These are phyloP conservation scores for Sebastes vulpes DNA, from an alignment of 2,797 vertebrate genomes.

Conservation along the genomic window DNA sequence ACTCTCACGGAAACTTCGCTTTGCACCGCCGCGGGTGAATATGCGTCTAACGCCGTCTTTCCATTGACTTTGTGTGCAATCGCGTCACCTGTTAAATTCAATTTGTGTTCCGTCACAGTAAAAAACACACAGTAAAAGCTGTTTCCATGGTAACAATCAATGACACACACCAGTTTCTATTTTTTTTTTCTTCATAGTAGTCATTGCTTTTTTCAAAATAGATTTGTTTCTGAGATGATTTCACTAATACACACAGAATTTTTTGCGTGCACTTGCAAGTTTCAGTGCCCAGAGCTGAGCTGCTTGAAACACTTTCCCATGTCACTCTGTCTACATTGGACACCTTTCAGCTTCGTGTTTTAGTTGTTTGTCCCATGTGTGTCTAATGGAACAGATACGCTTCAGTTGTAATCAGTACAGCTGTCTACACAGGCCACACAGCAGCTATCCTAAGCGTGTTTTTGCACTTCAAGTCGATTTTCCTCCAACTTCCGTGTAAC, in stretches of 20 bases:
- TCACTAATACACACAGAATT: not conserved
- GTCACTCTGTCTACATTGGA: not conserved
- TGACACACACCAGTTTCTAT: not conserved
- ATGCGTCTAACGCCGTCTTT: not conserved
- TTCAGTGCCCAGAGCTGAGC: not conserved
- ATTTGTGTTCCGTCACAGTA: not conserved
- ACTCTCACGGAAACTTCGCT: not conserved
- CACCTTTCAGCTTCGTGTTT: not conserved
- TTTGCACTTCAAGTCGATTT: not conserved
- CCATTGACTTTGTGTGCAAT: not conserved
- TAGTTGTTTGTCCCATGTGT: not conserved
- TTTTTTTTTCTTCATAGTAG: not conserved
- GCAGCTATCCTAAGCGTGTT: not conserved
- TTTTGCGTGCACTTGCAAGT: not conserved
- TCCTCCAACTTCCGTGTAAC: not conserved
- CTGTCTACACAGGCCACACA: not conserved
- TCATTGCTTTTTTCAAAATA: not conserved
- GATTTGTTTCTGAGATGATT: not conserved
- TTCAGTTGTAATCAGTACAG: not conserved
- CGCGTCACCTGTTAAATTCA: not conserved
- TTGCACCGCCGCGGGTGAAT: not conserved
- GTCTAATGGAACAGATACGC: not conserved
- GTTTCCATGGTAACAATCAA: not conserved
- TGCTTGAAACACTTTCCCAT: too few species aligned
- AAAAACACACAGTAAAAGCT: not conserved